phyloP scores from a whole-genome alignment of 2,797 vertebrate genomes.

The Vireo griseus region DNA sequence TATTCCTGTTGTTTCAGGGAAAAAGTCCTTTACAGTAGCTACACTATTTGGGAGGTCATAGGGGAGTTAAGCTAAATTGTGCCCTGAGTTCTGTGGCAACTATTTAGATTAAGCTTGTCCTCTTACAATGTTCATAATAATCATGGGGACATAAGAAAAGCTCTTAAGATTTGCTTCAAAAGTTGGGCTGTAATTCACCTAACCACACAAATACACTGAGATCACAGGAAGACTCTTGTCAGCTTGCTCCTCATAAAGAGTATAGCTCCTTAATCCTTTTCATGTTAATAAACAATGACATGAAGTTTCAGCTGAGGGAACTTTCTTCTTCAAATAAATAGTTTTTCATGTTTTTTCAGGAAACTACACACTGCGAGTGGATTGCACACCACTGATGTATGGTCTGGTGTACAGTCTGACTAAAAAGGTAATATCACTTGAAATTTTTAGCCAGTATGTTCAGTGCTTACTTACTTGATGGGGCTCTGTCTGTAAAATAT shows the following conservation, averaged over 20 bases:
- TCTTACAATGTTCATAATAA: rapidly evolving
- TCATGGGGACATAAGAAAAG: not conserved
- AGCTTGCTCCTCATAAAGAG: not conserved
- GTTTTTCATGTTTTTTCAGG: slow-evolving; percentile 73
- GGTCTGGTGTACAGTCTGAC: slow-evolving; percentile 87
- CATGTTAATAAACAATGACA: not conserved
- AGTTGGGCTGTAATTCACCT: not conserved
- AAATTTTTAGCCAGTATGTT: not conserved
- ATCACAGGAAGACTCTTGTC: not conserved
- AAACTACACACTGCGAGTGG: slow-evolving; percentile 92
- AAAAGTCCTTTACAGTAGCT: not conserved
- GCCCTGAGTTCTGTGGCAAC: not conserved
- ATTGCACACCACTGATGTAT: slow-evolving; percentile 90
- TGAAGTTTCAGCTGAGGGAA: not conserved
- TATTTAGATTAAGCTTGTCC: not conserved
- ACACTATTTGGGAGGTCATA: not conserved
- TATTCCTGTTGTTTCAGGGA: not conserved
- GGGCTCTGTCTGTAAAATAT: not conserved
- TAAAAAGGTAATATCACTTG: slow-evolving; percentile 81
- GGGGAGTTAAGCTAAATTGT: not conserved
- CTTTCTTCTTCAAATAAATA: not conserved
- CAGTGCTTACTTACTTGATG: not conserved
- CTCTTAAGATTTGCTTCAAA: not conserved
- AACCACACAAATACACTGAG: not conserved
- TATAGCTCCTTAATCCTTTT: not conserved